Evolutionary conservation across 1,140 invertebrate genomes (phyloP), one percentile per base, ranked within the genome.

Genomic region (Leptinotarsa lineolata): DNA sequence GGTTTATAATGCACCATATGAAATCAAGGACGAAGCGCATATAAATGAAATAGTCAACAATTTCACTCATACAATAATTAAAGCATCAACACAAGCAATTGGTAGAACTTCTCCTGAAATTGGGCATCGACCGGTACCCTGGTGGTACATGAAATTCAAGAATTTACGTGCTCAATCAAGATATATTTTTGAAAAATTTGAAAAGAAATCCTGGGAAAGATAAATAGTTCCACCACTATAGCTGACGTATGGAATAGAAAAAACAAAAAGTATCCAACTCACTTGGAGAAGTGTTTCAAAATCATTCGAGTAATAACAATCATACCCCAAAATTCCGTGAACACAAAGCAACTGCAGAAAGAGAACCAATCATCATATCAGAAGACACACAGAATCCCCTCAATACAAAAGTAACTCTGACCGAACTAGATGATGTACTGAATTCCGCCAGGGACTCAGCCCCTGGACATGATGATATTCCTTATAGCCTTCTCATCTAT

Each of bases 171-270:
- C 54, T 1, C 45, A 70, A 70, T 70, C 18, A 24, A 30, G 54
- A 18, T 44, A 5, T 16, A 2, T 20, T 61, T 11, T 61, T 54
- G 15, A 71, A 63, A 39, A 64, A 71, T n/a, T 22, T n/a, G n/a
- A 63, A 71, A 63, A 71, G 30, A n/a, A 63, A 61, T 60, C 54
- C 13, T 71, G 69, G 69, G 13, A 71, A 61, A 60, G n/a, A 6
- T 61, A 22, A 61, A 61, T 61, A 20, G n/a, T 61, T 61, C 59
- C 59, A 3, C 59, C 59, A 18, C 5, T 18, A 61, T 61, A 4
- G 3, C 45, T 46, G 45, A 46, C 11, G 59, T 61, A 18, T 61
- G 59, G 48, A 61, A 12, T 20, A 2, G 4, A 20, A 22, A 2
- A 61, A 61, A 18, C 1, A 61, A 22, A 22, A 71, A 63, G 22